phyloP scores from a whole-genome alignment of 2,797 vertebrate genomes.

The Trachops cirrhosus region DNA sequence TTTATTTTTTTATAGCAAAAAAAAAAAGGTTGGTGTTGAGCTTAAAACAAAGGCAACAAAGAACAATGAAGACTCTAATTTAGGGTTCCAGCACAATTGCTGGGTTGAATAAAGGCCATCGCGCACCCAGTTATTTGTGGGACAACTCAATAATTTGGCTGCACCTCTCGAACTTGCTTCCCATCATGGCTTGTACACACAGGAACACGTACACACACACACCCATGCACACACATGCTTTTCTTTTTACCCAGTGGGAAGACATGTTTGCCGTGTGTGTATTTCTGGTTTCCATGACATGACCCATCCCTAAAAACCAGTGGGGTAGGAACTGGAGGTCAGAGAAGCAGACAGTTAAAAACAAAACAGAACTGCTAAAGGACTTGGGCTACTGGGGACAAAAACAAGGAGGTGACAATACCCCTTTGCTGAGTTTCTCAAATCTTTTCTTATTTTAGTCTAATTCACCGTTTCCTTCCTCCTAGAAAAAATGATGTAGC shows the following conservation, averaged over 20 bases:
- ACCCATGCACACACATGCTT: neutral
- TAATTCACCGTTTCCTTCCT: neutral
- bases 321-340: neutral
- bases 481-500: neutral
- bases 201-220: neutral
- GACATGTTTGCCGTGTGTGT: neutral
- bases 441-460: neutral
- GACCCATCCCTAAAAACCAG: slow-evolving; percentile 36
- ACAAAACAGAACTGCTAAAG: neutral
- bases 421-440: neutral
- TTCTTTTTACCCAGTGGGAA: neutral
- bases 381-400: neutral
- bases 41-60: slow-evolving; percentile 83
- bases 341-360: neutral
- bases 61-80: slow-evolving; percentile 79
- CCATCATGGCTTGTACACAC: neutral
- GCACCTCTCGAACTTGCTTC: neutral
- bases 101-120: slow-evolving; percentile 43
- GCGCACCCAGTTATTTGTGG: slow-evolving; percentile 53
- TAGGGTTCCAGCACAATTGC: slow-evolving; percentile 72
- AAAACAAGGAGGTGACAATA: neutral
- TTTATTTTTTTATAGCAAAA: slow-evolving; percentile 80
- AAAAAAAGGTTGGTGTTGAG: slow-evolving; percentile 56
- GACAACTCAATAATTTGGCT: slow-evolving; percentile 42
- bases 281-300: slow-evolving; percentile 16